phyloP scores from a whole-genome alignment of 2,113 vertebrate species.

The Xiphophorus hellerii region DNA sequence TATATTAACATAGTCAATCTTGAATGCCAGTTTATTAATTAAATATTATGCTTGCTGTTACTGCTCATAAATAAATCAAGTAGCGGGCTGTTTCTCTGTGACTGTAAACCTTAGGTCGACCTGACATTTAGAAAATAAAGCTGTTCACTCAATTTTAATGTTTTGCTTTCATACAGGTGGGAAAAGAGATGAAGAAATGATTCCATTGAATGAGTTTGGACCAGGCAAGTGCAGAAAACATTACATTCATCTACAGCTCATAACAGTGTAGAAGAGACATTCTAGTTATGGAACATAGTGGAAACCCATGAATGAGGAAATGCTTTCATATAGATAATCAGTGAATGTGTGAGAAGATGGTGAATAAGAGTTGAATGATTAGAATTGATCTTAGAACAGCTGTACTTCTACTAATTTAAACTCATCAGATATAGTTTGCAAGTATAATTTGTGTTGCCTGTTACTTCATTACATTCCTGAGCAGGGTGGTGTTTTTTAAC shows the following conservation, averaged over 20 bases:
- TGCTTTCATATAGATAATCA: neutral
- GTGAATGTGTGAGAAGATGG: neutral
- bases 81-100: neutral
- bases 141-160: slow-evolving; percentile 4
- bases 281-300: neutral
- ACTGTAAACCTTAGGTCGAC: neutral
- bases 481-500: neutral
- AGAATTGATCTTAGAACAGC: no score
- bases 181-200: slow-evolving; percentile 86
- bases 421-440: no score
- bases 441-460: no score
- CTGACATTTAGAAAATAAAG: neutral
- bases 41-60: neutral
- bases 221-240: slow-evolving; percentile 81
- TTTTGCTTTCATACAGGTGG: slow-evolving; percentile 78
- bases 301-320: neutral
- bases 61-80: neutral
- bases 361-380: neutral
- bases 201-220: slow-evolving; percentile 93
- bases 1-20: neutral
- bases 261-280: neutral
- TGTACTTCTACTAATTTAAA: no score
- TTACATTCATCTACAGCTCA: neutral
- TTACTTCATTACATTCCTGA: no score
- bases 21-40: neutral